These are phyloP conservation scores for Turritopsis rubra DNA, from an alignment of 30 jellyfish, hydroid and myxozoan genomes.

Conservation along the genomic window DNA sequence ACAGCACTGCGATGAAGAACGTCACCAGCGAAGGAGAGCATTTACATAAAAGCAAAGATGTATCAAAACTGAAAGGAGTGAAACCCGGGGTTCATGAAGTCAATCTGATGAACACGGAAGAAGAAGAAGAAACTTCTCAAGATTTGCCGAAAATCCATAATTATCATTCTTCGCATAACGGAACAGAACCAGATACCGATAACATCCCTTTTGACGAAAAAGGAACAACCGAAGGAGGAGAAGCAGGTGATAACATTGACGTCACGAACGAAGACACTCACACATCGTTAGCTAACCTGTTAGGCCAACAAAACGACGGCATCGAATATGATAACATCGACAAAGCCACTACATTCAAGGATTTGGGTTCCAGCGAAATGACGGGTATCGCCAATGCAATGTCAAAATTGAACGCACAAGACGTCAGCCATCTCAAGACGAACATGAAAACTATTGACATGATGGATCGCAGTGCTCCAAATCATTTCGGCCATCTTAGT, in stretches of 20 bases:
- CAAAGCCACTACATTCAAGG: slow-evolving; percentile 16
- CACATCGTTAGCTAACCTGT: background rate
- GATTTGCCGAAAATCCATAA: background rate
- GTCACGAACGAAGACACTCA: background rate
- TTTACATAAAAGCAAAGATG: background rate
- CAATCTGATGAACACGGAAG: background rate
- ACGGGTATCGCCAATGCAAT: slow-evolving; percentile 26
- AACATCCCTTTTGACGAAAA: slow-evolving; percentile 3
- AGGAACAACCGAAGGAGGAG: slow-evolving; percentile 18
- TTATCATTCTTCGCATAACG: background rate
- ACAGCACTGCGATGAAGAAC: background rate
- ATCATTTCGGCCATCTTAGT: slow-evolving; percentile 2
- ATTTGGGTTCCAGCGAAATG: slow-evolving; percentile 24
- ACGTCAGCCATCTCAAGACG: slow-evolving; percentile 15
- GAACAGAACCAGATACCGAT: background rate
- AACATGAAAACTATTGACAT: slow-evolving; percentile 20
- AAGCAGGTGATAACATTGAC: slow-evolving; percentile 20
- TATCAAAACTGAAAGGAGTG: background rate
- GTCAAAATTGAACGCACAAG: slow-evolving; percentile 16
- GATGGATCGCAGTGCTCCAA: slow-evolving; percentile 10
- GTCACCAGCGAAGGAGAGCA: background rate
- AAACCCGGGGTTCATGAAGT: slow-evolving; percentile 8
- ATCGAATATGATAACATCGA: slow-evolving; percentile 23
- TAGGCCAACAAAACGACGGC: slow-evolving; percentile 22
- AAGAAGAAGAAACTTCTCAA: background rate